Conservation (phyloP, 2,113 vertebrate species). For the Trochalopteron elliotii region DNA sequence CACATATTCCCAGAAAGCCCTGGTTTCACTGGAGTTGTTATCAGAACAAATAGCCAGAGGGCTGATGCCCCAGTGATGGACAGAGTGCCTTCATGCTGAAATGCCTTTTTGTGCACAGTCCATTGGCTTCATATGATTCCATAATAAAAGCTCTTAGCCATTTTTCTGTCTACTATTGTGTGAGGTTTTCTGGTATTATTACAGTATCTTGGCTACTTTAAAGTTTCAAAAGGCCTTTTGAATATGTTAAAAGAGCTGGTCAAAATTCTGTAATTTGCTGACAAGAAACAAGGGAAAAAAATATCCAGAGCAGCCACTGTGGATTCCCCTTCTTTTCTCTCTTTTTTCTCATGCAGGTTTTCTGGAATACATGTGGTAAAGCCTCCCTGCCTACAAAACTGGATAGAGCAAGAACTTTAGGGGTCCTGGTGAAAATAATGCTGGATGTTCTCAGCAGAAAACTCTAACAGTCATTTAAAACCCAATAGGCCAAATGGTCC, state of each 20-base stretch:
- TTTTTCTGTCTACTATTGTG: constrained; percentile 19
- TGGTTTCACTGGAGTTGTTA: not conserved
- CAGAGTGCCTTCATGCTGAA: not conserved
- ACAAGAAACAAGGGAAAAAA: not conserved
- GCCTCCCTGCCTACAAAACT: not conserved
- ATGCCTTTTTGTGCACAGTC: not conserved
- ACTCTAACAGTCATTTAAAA: not conserved
- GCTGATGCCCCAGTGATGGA: not conserved
- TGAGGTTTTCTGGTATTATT: not conserved
- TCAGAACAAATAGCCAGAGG: not conserved
- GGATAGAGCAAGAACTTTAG: not conserved
- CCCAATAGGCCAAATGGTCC: not conserved
- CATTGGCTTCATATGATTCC: not conserved
- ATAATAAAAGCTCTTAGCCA: not conserved
- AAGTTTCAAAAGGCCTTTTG: constrained; percentile 23
- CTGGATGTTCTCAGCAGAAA: not conserved
- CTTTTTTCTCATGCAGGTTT: not conserved
- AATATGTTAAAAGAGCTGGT: not conserved
- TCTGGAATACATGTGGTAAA: not conserved
- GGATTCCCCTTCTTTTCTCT: not conserved
- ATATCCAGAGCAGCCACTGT: not conserved
- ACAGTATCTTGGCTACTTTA: not conserved
- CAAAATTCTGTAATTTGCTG: not conserved
- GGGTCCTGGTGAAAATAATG: not conserved
- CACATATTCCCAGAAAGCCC: not conserved